Base-by-base conservation (phyloP, 2,888 invertebrate species). In the Itoplectis maculator region DNA sequence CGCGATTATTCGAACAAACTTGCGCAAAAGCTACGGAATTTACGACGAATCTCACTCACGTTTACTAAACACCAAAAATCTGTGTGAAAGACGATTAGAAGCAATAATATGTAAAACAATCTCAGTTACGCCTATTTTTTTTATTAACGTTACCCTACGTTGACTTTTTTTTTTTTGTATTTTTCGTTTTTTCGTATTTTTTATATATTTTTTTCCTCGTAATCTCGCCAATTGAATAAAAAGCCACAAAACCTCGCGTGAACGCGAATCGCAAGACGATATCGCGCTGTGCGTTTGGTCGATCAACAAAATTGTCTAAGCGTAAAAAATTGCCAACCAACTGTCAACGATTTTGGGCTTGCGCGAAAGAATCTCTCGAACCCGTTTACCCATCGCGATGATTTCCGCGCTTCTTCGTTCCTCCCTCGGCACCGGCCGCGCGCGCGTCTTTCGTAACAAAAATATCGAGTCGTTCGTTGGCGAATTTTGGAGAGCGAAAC, bases 391-490 rank as follows among this genome's bases (percentile, higher is more conserved):
- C 42, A 45, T 29, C 56, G 18, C n/a, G 51, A 7, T 20, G 51
- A 7, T 20, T 18, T 66, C 49, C 37, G 42, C 65, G n/a, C 13
- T 74, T 59, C 7, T 68, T 56, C 29, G 29, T 5, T 29, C 70
- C 42, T 54, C 59, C 68, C n/a, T 59, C 59, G 68, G 42, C 29
- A 56, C 47, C 61, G 72, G 61, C 40, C 73, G 23, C 35, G 69
- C 54, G 56, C 13, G 15, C 59, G 70, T 75, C 88, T 87, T 90
- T 6, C 0, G 9, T 90, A 91, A 90, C 90, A 91, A 91, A 88
- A 91, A 91, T 29, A 29, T 29, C n/a, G n/a, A n/a, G n/a, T n/a
- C 29, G 29, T 29, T 29, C 29, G 29, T 29, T 5, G 29, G 29
- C 29, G 29, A 29, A 5, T 29, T 5, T 5, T 29, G 3, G 29